Base-by-base conservation (phyloP, 2,888 invertebrate species). In the Phengaris arion region DNA sequence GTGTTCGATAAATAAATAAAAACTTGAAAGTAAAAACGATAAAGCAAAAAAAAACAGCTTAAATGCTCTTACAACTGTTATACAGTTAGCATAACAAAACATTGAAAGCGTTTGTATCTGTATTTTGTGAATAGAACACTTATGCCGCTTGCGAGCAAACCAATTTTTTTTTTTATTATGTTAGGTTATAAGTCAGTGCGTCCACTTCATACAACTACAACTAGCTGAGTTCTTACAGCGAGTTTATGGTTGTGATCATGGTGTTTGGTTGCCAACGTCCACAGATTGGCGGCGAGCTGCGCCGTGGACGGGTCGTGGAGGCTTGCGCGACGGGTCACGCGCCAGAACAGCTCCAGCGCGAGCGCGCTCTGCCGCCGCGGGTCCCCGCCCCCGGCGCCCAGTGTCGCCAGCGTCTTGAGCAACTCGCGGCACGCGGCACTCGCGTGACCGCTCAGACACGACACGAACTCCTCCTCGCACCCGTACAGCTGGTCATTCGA, bases 401-500 rank as follows among this genome's bases (percentile, higher is more conserved):
- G 91, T 51, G 95, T 90, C 86, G 96, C 96, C 46, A 98, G 87
- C 78, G 96, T 95, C 1, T 93, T 90, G 6, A 98, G 87, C 77
- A 98, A 92, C 87, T 98, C 96, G 81, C 97, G 96, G 57, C 98
- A 93, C 75, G 98, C 94, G 79, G 96, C 95, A 0, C 95, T 95
- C 79, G 96, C 96, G 85, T 97, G 95, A 84, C 95, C 95, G 83
- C 97, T 96, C 2, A 98, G 94, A 87, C 97, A 97, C 3, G 93
- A 91, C 74, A 98, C 92, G 86, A 98, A 99, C 88, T 98, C 97
- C 13, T 96, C 95, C 90, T 98, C 98, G 12, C 96, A 96, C 8
- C 98, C 98, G 85, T 99, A 99, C 64, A 99, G 91, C 76, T 96
- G 95, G 88, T 99, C 98, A 86, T 99, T 99, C 4, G 98, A 98